Evolutionary conservation across 2,888 invertebrate species (phyloP), one percentile per base, ranked within the genome.

Genomic region (Athalia rosae): DNA sequence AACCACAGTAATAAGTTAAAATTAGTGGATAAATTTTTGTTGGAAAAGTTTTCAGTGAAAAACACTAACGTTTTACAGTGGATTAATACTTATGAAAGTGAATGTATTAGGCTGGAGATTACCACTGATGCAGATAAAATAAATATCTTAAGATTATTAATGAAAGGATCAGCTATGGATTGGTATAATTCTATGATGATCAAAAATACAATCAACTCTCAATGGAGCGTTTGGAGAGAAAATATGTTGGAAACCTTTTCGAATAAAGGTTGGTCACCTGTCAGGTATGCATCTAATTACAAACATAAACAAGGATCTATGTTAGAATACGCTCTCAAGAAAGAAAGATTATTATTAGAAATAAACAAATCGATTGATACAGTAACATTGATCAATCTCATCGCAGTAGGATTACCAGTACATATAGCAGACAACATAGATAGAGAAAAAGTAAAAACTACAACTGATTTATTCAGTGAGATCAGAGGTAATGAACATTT

Each of bases 221-320:
- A 13, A 66, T 48, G 63, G 62, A 77, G 69, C 62, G 58, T 59
- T 4, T 47, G 45, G 11, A 78, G 66, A 62, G 50, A 66, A 41
- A 76, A 76, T n/a, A 80, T 83, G 67, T 80, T 79, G 76, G 79
- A 81, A 58, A 82, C 82, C 8, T 83, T 80, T 79, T 81, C 80
- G 59, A 82, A 82, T 62, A 84, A 82, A 85, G 83, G 81, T 5
- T 83, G 83, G 83, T 76, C 80, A 61, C 64, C 79, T 47, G 78
- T 80, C n/a, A 82, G 73, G 80, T 83, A 84, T 80, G 82, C 82
- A 47, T 59, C 82, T 64, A 48, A 69, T 47, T 84, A 80, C 61
- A 83, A 81, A 78, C 84, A 84, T 63, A 76, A 82, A 80, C 76
- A 77, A 47, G 85, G 82, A 41, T 79, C 80, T 66, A 76, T 84